Conservation (phyloP, 2,113 vertebrate genomes). For the Neogale vison region DNA sequence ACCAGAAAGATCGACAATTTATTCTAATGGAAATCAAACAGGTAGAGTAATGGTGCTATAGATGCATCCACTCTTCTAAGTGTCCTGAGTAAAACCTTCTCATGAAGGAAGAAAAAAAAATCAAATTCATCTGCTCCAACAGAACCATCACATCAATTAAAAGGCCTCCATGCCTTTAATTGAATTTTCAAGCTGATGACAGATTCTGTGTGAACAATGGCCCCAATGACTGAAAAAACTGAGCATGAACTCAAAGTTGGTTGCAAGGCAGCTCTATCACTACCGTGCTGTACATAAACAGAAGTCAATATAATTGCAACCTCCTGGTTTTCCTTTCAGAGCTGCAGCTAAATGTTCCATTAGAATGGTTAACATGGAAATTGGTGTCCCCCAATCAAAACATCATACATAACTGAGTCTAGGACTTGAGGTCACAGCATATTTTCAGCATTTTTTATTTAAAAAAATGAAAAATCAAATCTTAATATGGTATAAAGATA, state of each 20-base stretch:
- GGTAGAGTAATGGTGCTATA: not conserved
- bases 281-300: not conserved
- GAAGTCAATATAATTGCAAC: not conserved
- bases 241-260: not conserved
- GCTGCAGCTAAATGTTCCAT: not conserved
- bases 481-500: not conserved
- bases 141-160: not conserved
- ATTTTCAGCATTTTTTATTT: not conserved
- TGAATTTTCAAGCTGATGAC: slow-evolving; percentile 8
- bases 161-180: not conserved
- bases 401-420: slow-evolving; percentile 16
- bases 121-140: not conserved
- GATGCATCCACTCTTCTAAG: not conserved
- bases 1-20: slow-evolving; percentile 10
- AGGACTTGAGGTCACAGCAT: not conserved
- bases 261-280: not conserved
- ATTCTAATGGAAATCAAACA: not conserved
- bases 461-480: slow-evolving; percentile 37
- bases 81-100: not conserved
- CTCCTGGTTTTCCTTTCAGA: not conserved
- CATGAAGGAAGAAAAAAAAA: not conserved
- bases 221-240: not conserved
- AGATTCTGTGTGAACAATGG: not conserved
- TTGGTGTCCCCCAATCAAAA: not conserved
- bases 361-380: not conserved